A percentile compares a stretch with the other conserved stretches of the same genome.
Evolutionary conservation across 2,888 invertebrate genomes (phyloP).

Genomic region (Drosophila greeni): DNA sequence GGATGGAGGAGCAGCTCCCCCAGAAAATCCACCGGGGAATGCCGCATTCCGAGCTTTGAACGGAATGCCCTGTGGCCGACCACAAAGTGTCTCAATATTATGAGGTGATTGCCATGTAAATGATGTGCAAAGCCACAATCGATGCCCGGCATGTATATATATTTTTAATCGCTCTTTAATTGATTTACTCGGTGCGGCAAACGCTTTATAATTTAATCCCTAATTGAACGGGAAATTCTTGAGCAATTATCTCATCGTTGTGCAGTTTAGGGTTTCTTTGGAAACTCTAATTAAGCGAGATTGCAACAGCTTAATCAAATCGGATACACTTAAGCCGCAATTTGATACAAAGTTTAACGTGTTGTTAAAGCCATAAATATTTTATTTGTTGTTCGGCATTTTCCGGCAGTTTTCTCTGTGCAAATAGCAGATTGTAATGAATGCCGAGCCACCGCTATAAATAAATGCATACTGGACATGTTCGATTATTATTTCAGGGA

Average conservation of each 20-base stretch:
- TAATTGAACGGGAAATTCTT: constrained; percentile 5
- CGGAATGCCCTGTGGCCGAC: constrained; percentile 13
- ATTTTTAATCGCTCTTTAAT: constrained; percentile 33
- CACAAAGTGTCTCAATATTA: constrained; percentile 30
- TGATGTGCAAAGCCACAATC: constrained; percentile 15
- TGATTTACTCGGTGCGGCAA: constrained; percentile 2
- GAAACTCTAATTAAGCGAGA: neutral
- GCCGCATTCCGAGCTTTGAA: neutral
- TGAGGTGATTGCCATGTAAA: constrained; percentile 13
- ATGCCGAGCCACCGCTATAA: constrained; percentile 14
- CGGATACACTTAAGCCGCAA: neutral
- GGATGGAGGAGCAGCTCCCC: too few species aligned
- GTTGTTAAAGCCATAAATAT: neutral
- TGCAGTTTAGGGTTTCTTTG: neutral
- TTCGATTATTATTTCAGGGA: constrained; percentile 59
- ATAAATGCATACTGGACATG: constrained; percentile 40
- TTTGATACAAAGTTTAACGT: neutral
- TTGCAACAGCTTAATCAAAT: neutral
- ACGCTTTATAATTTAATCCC: constrained; percentile 9
- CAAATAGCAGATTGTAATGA: constrained; percentile 22
- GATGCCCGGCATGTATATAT: constrained; percentile 1
- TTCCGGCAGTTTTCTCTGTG: neutral
- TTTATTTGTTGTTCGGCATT: neutral
- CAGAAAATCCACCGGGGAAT: neutral
- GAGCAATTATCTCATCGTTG: neutral